A percentile compares a stretch with the other conserved stretches of the same genome.
phyloP scores from a whole-genome alignment of 2,888 invertebrate species.

The Zaprionus lineosus region DNA sequence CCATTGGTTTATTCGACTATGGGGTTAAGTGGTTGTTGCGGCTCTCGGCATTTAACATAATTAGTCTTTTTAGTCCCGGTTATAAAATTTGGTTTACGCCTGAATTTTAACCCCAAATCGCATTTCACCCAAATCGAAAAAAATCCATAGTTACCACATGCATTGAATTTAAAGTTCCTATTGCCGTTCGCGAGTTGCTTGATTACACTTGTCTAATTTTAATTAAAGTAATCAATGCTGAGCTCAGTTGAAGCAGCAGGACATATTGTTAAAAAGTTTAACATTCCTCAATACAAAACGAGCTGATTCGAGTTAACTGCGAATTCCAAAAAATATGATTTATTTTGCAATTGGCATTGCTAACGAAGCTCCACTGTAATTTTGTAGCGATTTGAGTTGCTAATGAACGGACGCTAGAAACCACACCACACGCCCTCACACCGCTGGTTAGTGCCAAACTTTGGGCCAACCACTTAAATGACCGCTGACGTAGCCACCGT shows the following conservation, averaged over 20 bases:
- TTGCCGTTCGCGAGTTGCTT: too few relatives aligned
- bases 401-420: slow-evolving; percentile 38
- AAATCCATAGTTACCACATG: too few relatives aligned
- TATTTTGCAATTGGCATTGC: neutral
- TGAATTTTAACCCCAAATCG: slow-evolving; percentile 32
- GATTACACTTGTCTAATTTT: too few relatives aligned
- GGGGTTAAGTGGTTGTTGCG: slow-evolving; percentile 71
- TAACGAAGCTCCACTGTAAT: slow-evolving; percentile 1
- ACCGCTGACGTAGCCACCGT: slow-evolving; percentile 30
- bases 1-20: neutral
- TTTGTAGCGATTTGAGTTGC: slow-evolving; percentile 21
- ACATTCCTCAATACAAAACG: too few relatives aligned
- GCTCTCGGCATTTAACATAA: slow-evolving; percentile 76
- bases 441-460: slow-evolving; percentile 15
- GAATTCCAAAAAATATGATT: too few relatives aligned
- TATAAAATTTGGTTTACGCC: slow-evolving; percentile 61
- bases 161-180: too few relatives aligned
- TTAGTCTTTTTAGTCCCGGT: slow-evolving; percentile 78
- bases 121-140: slow-evolving; percentile 19
- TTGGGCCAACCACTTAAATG: slow-evolving; percentile 39
- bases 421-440: slow-evolving; percentile 6
- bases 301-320: too few relatives aligned
- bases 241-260: too few relatives aligned
- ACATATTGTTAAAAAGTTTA: too few relatives aligned
- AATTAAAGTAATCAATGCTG: too few relatives aligned